Evolutionary conservation across 2,888 invertebrate genomes (phyloP).

Genomic region (Dynastes maya): DNA sequence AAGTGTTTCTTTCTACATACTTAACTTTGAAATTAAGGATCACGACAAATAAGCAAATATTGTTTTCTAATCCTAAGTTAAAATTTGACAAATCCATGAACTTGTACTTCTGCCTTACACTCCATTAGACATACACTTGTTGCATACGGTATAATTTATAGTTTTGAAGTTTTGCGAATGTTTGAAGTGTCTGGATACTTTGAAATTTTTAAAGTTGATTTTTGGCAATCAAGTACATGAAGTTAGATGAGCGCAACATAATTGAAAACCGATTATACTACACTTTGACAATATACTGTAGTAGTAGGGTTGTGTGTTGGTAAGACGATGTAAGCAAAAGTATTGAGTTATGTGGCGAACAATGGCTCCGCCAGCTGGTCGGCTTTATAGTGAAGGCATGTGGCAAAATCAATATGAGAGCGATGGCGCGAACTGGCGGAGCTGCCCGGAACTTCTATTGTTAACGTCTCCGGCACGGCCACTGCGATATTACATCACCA

Average conservation of each 20-base stretch:
- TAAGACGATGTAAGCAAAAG: constrained; percentile 51
- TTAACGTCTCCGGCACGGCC: constrained; percentile 61
- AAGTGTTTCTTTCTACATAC: too few relatives aligned
- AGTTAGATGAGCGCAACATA: not conserved
- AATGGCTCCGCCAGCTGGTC: constrained; percentile 61
- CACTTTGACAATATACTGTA: constrained; percentile 29
- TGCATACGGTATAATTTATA: not conserved
- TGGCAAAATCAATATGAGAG: constrained; percentile 67
- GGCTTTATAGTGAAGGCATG: constrained; percentile 62
- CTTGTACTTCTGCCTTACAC: too few relatives aligned
- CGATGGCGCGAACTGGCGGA: constrained; percentile 67
- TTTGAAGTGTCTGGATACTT: not conserved
- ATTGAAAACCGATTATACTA: constrained; percentile 27
- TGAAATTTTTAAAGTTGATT: not conserved
- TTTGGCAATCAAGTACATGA: not conserved
- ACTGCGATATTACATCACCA: constrained; percentile 58
- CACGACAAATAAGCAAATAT: too few relatives aligned
- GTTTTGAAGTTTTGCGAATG: not conserved
- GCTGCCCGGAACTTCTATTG: constrained; percentile 68
- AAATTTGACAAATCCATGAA: too few relatives aligned
- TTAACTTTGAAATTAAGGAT: too few relatives aligned
- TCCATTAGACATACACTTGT: not conserved
- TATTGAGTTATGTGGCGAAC: constrained; percentile 54
- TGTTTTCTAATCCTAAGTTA: too few relatives aligned
- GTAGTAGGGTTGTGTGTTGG: constrained; percentile 24